Conservation (phyloP, 2,113 vertebrate genomes). For the Gobio gobio region DNA sequence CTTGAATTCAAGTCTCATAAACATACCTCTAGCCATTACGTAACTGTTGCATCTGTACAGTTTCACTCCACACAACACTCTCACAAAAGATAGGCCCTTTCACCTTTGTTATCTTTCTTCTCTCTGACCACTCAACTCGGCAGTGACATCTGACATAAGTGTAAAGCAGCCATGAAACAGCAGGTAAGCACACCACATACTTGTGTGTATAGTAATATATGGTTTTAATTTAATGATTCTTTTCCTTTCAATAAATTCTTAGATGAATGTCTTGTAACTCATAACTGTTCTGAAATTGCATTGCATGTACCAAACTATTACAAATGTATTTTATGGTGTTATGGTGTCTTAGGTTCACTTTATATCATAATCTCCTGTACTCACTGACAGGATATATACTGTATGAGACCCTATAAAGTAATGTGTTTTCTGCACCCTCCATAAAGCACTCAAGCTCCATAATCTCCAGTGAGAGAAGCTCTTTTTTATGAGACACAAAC, state of each 20-base stretch:
- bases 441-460: constrained; percentile 14
- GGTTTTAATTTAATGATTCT: neutral
- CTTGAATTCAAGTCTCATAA: constrained; percentile 9
- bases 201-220: constrained; percentile 2
- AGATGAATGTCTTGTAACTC: neutral
- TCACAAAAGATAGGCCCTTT: constrained; percentile 60
- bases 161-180: constrained; percentile 14
- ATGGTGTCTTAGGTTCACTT: constrained; percentile 4
- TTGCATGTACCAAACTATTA: neutral
- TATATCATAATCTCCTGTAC: neutral
- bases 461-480: constrained; percentile 7
- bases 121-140: constrained; percentile 42
- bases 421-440: neutral
- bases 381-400: neutral
- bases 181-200: neutral
- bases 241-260: constrained; percentile 1
- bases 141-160: constrained; percentile 28
- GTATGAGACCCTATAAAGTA: too few species aligned
- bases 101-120: constrained; percentile 40
- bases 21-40: constrained; percentile 14
- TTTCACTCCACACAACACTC: constrained; percentile 69
- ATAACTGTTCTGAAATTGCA: constrained; percentile 11
- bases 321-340: constrained; percentile 13
- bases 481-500: constrained; percentile 9
- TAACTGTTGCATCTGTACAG: constrained; percentile 57